Evolutionary conservation across 2,113 vertebrate species (phyloP), one percentile per base, ranked within the genome.

Genomic region (Campylomormyrus numenius): DNA sequence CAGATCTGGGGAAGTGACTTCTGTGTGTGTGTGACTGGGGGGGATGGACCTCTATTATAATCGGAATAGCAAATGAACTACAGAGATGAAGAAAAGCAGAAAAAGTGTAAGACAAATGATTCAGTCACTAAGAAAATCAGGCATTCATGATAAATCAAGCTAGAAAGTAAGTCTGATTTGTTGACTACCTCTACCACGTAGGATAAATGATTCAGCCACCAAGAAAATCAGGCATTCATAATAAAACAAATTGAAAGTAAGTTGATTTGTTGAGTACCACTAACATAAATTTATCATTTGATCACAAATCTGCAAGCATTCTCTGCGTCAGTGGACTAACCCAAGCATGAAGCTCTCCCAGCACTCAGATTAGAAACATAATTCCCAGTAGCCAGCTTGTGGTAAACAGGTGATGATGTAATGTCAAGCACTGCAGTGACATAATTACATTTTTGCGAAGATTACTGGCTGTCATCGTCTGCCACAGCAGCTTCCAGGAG

Each of bases 331-430:
- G 84, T 27, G 84, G 21, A 86, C 50, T 86, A 86, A 86, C 84
- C 84, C 48, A n/a, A 50, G 45, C 24, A 27, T 86, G 48, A 86
- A 86, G n/a, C 84, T 86, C 13, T 50, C 84, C 84, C 45, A 49
- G 45, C n/a, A 27, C 84, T 86, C 84, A 49, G 84, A 86, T 48
- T 48, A 48, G 48, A 86, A 86, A 49, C 48, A 27, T 50, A 49
- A 86, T 88, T 88, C 88, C 58, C 88, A 88, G 58, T 58, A 88
- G 56, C 39, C 35, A 88, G 87, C 88, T 88, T 58, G 88, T 46
- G 62, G 62, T 46, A 88, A 74, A 46, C 88, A 49, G 58, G 62
- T 27, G 21, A 77, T 89, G 66, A 89, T 50, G 88, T 89, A 46
- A 89, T 89, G 88, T 42, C 48, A 35, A 50, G 66, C 58, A 50